Base-by-base conservation (phyloP, 2,888 invertebrate genomes). In the Chrysolina americana region DNA sequence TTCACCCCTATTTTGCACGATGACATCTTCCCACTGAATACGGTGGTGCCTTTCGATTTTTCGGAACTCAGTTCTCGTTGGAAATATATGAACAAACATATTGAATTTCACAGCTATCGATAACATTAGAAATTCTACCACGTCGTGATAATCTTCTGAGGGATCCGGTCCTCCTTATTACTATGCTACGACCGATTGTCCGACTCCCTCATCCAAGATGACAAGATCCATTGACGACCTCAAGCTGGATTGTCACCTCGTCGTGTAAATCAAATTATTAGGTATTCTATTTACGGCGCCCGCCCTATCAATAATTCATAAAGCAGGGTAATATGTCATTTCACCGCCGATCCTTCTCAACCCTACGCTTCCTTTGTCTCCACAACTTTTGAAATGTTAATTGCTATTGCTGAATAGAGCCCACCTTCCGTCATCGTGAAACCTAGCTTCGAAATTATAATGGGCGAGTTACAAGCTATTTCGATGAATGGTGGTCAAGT, bases 261-360 rank as follows among this genome's bases (percentile, higher is more conserved):
- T 28, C 36, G 36, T 50, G 53, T 48, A 53, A 68, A 68, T 68
- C 68, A 53, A 17, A 68, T 50, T 53, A 68, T 68, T 68, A 28
- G 41, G 68, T 41, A 53, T 68, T 68, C 68, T 68, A 68, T 68
- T 53, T 53, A 19, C 68, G 21, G 36, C 53, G 19, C 15, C 19
- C 17, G n/a, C 41, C 15, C 53, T 36, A 68, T 68, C 53, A 68
- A 68, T 68, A 36, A 68, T 68, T 68, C 68, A 53, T 53, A 53
- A 23, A 21, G 41, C 36, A 41, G 19, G 9, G 19, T 41, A 41
- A 68, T 21, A 53, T 68, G 41, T 68, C 36, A 68, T 53, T 56
- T 53, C 68, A 10, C 47, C 47, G 48, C 11, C 21, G n/a, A 50
- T 36, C 21, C 68, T 41, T 68, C 68, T 17, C 19, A 21, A 68